Evolutionary conservation across 2,113 vertebrate genomes (phyloP), one percentile per base, ranked within the genome.

Genomic region (Daubentonia madagascariensis): DNA sequence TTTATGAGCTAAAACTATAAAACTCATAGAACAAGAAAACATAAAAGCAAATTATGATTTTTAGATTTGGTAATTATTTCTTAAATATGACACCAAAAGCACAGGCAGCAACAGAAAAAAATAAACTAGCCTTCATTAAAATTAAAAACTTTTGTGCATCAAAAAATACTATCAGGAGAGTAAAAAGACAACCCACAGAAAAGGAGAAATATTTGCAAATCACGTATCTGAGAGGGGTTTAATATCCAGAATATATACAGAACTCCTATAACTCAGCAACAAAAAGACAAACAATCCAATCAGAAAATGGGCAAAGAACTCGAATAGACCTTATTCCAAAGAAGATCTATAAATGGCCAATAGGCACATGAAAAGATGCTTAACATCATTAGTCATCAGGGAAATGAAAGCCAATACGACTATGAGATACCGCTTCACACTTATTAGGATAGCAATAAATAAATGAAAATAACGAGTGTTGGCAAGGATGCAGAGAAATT

Each of bases 371-470:
- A 84, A 81, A 94, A 89, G 2, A 85, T 57, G 14, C 22, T 85
- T 23, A 22, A 76, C 22, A 81, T 89, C 73, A 92, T n/a, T 73
- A 50, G 50, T 92, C 85, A 72, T 73, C 43, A 90, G 30, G 25
- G 35, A 95, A 84, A 87, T 50, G 20, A 23, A 90, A 93, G 84
- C 96, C 54, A 93, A 90, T 76, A 84, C 13, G 16, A 80, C 68
- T 59, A 3, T 40, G n/a, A 68, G 10, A 84, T 68, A 35, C 1
- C 16, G 73, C 30, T 54, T 48, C 75, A 89, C 35, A 37, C 4
- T 68, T 67, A 78, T 65, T n/a, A 85, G 54, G 28, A 80, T 68
- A 40, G n/a, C 40, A 81, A 28, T 67, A 22, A 89, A 73, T 10
- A 81, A 86, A 59, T 37, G 52, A 81, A 89, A 86, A 76, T 89